These are phyloP conservation scores for Drosophila varians DNA, from an alignment of 1,140 invertebrate species.

Conservation along the genomic window DNA sequence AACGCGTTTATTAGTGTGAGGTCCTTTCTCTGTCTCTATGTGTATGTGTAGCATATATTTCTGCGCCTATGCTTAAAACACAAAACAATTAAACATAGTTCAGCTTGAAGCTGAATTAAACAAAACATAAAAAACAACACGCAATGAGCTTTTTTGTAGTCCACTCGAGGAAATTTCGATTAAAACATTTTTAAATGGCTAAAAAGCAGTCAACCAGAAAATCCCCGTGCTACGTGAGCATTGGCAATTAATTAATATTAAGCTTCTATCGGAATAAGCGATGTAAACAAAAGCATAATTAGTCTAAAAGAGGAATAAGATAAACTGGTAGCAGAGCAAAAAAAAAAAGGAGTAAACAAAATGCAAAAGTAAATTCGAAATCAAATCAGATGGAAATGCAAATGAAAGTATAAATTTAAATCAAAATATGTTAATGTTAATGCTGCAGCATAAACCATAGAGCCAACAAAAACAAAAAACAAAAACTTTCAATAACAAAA, in stretches of 20 bases:
- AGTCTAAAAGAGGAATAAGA: slow-evolving; percentile 45
- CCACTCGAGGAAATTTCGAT: slow-evolving; percentile 29
- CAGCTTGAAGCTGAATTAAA: slow-evolving; percentile 34
- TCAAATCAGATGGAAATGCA: slow-evolving; percentile 51
- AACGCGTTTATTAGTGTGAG: too few relatives aligned
- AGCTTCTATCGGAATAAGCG: slow-evolving; percentile 64
- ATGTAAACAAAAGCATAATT: slow-evolving; percentile 36
- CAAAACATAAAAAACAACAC: slow-evolving; percentile 21
- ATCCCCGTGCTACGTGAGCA: slow-evolving; percentile 19
- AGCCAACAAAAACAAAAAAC: slow-evolving; percentile 12
- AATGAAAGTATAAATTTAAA: slow-evolving; percentile 47
- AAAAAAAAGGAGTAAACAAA: not conserved
- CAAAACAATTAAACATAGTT: slow-evolving; percentile 22
- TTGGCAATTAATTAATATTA: slow-evolving; percentile 61
- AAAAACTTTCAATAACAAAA: slow-evolving; percentile 7
- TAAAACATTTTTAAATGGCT: slow-evolving; percentile 31
- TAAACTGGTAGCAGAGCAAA: slow-evolving; percentile 37
- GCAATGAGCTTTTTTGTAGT: slow-evolving; percentile 75
- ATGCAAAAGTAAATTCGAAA: slow-evolving; percentile 34
- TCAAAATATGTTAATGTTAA: slow-evolving; percentile 42
- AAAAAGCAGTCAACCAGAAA: slow-evolving; percentile 8
- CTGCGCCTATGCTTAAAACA: slow-evolving; percentile 54
- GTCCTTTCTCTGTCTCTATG: slow-evolving; percentile 34
- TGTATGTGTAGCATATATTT: slow-evolving; percentile 60
- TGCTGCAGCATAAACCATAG: slow-evolving; percentile 28